Base-by-base conservation (phyloP, 2,797 vertebrate species). In the Xerus rutilus region DNA sequence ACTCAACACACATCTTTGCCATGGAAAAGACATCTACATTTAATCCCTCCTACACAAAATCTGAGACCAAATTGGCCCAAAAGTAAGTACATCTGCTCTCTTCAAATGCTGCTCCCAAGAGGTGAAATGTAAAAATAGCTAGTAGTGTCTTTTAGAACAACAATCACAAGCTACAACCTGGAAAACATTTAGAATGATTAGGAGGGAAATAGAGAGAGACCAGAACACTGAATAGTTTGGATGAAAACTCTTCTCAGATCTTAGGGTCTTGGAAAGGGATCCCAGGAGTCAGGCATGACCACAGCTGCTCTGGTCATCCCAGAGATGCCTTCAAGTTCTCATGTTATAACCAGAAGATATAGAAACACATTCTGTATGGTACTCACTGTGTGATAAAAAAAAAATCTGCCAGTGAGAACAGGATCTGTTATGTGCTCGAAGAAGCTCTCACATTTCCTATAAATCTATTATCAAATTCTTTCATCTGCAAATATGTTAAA, bases 41-140 rank as follows among this genome's bases (percentile, higher is more conserved):
- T 17, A 47, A 4, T 74, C 25, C 45, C 14, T 77, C 43, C 30
- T 17, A 30, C 32, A 57, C 1, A 73, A 90, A 69, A 23, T 57
- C 32, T 70, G 35, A 18, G 64, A 45, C 43, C 32, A 62, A 86
- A 92, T 86, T 79, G 14, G 4, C 15, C 73, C 45, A 39, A 72
- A 97, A 74, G 1, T 25, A 43, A 20, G 18, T 21, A 15, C 5
- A 64, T 70, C n/a, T 30, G 32, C 9, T 95, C 1, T 78, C 52
- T 28, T 10, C 0, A 93, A 87, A 96, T 15, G 11, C 11, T 93
- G 25, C 7, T 30, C 72, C 54, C 7, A 6, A n/a, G 47, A 62
- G 10, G 9, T n/a, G n/a, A 88, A 94, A 73, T 52, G 28, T 23
- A 94, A 39, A 91, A 96, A 87, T 74, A 72, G 17, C 57, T 92